Percentiles rank a stretch among this genome's conserved stretches.
Conservation (phyloP, 2,113 vertebrate genomes). For the Tachysurus fulvidraco region DNA sequence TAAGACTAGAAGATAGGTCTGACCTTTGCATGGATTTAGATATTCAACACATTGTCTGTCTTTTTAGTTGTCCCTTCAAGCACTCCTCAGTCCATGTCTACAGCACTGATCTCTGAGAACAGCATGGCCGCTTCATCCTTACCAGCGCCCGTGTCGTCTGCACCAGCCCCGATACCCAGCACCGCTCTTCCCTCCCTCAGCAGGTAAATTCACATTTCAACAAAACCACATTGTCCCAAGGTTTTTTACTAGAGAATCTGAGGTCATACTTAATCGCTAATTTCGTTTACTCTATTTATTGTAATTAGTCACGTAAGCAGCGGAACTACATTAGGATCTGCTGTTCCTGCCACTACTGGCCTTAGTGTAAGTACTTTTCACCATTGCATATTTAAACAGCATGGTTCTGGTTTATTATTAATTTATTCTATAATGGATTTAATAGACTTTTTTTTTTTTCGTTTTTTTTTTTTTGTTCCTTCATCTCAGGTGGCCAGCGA, state of each 20-base stretch:
- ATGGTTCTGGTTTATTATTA: neutral
- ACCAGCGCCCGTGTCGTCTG: slow-evolving; percentile 68
- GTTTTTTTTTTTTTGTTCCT: neutral
- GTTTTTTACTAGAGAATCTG: neutral
- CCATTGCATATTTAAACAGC: neutral
- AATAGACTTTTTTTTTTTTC: neutral
- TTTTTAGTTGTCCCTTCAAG: slow-evolving; percentile 22
- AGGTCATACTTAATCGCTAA: neutral
- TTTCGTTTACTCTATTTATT: slow-evolving; percentile 14
- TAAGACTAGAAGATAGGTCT: neutral
- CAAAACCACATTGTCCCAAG: no score
- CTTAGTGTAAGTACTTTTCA: slow-evolving; percentile 76
- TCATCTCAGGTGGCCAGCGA: slow-evolving; percentile 68
- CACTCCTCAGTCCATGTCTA: slow-evolving; percentile 69
- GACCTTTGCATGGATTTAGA: neutral
- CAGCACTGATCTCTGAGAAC: slow-evolving; percentile 72
- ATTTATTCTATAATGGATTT: neutral
- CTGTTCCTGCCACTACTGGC: slow-evolving; percentile 73
- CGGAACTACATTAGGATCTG: slow-evolving; percentile 77
- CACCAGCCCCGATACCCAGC: slow-evolving; percentile 76
- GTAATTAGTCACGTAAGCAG: slow-evolving; percentile 75
- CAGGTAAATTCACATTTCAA: slow-evolving; percentile 73
- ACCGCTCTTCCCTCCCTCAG: slow-evolving; percentile 80
- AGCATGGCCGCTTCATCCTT: slow-evolving; percentile 67
- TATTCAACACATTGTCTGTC: neutral